Percentiles rank a stretch among this genome's conserved stretches.
Evolutionary conservation across 2,113 vertebrate genomes (phyloP).

Genomic region (Eidolon helvum): DNA sequence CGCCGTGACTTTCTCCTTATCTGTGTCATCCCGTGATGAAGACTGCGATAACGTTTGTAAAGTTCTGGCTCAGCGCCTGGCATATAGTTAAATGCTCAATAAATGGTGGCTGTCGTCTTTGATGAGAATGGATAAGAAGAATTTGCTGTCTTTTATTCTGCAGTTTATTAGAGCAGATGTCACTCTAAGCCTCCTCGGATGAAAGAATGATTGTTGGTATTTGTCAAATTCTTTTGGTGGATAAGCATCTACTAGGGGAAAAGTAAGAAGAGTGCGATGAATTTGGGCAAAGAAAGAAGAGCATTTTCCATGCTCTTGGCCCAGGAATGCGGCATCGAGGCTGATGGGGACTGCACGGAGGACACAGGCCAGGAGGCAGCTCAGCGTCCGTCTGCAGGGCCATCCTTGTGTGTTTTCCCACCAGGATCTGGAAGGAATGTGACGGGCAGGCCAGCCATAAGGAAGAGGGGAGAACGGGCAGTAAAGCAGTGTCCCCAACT

Average conservation of each 20-base stretch:
- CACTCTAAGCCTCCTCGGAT: neutral
- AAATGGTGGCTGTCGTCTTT: neutral
- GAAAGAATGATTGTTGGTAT: neutral
- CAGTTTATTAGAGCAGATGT: neutral
- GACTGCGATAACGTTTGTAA: neutral
- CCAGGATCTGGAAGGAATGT: neutral
- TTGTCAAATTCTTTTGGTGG: neutral
- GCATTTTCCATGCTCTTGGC: neutral
- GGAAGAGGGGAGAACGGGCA: too few species aligned
- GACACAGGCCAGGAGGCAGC: fast-evolving
- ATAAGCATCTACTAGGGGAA: neutral
- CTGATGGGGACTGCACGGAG: neutral
- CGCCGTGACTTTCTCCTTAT: neutral
- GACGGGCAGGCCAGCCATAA: neutral
- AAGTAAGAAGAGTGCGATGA: neutral
- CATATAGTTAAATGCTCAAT: neutral
- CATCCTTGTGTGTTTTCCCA: too few species aligned
- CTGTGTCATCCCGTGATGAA: neutral
- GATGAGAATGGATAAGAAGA: neutral
- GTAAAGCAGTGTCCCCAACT: neutral
- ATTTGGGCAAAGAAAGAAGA: neutral
- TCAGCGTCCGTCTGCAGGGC: fast-evolving
- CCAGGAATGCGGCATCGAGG: neutral
- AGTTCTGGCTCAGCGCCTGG: neutral
- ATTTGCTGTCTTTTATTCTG: neutral